Percentiles rank a stretch among this genome's conserved stretches.
These are phyloP conservation scores for Contarinia nasturtii DNA, from an alignment of 1,140 invertebrate species.

Conservation along the genomic window DNA sequence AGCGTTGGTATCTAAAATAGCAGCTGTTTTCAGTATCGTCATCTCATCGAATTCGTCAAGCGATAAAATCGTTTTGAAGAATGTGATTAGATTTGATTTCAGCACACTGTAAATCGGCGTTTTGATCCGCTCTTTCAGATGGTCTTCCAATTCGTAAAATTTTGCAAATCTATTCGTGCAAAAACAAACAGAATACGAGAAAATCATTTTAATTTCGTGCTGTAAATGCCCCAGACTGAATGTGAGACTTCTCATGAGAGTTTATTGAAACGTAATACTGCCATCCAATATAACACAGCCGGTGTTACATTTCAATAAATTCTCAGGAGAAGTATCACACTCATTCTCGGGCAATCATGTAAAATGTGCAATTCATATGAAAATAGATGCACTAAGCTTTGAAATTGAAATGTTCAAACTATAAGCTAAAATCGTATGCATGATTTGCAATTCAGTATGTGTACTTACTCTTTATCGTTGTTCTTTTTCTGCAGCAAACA, in stretches of 20 bases:
- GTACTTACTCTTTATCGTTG: background rate
- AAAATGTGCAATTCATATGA: no score
- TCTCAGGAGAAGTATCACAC: no score
- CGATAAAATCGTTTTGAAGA: conserved; percentile 34
- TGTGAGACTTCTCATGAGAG: no score
- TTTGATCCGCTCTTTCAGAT: conserved; percentile 33
- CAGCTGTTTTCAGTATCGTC: conserved; percentile 40
- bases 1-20: conserved; percentile 44
- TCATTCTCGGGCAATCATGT: no score
- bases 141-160: conserved; percentile 34
- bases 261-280: no score
- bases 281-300: no score
- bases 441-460: background rate
- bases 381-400: no score
- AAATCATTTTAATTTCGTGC: background rate
- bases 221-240: no score
- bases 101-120: conserved; percentile 35
- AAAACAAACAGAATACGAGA: background rate
- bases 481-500: conserved; percentile 33
- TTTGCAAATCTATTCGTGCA: conserved; percentile 24
- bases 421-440: no score
- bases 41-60: conserved; percentile 29
- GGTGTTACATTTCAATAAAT: no score
- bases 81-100: conserved; percentile 35
- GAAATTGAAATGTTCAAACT: no score